Evolutionary conservation across 2,113 vertebrate genomes (phyloP), one percentile per base, ranked within the genome.

Genomic region (Haemorhous mexicanus): DNA sequence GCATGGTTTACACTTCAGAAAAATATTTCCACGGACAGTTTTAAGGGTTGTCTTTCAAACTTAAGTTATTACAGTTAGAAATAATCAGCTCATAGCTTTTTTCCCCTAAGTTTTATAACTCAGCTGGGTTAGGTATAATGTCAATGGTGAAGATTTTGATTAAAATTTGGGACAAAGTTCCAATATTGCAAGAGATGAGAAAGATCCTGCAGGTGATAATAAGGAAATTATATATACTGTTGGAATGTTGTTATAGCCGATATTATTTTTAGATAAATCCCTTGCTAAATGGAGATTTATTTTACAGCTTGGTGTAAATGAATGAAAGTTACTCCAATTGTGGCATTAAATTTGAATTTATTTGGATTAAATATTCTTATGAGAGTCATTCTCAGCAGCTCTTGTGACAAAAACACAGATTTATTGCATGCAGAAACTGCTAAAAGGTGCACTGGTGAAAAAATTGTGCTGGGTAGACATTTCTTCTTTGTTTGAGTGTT

Each of bases 341-440:
- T 85, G 84, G 61, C 82, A 72, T 83, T 94, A 10, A 18, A 52
- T 85, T 22, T 91, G 64, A 95, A 81, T 89, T 95, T 95, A 68
- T 91, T 88, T 79, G 56, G 59, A 58, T 92, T 96, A 92, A 94
- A 61, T 95, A 44, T 79, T 93, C 59, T 89, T 95, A 43, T 32
- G 63, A 89, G 74, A 75, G 44, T 87, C 50, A 87, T 95, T 96
- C 76, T 96, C 28, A 61, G 32, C 33, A 92, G 49, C 58, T 94
- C 16, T 89, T 66, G 14, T 27, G 59, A 89, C 49, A 81, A 87
- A 90, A 88, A 0, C 12, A 62, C 37, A 91, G 84, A 97, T 96
- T 95, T 96, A 96, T 93, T 95, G 49, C 83, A 92, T 75, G 68
- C 39, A 78, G 93, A 96, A 94, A 27, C 35, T 43, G 72, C 80